A percentile compares a stretch with the other conserved stretches of the same genome.
Evolutionary conservation across 2,113 vertebrate genomes (phyloP).

Genomic region (Marmota monax): DNA sequence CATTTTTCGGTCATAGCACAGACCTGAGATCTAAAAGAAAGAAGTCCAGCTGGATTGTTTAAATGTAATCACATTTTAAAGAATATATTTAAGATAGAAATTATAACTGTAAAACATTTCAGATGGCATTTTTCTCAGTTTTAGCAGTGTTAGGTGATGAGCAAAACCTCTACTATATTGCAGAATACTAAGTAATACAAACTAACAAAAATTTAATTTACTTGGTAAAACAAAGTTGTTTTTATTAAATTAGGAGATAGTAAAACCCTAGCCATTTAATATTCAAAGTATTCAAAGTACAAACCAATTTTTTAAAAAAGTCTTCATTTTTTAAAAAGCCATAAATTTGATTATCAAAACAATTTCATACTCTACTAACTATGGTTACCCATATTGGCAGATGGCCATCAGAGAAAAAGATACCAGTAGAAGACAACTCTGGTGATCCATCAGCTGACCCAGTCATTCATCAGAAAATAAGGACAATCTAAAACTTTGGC

Average conservation of each 20-base stretch:
- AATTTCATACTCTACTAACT: conserved; percentile 35
- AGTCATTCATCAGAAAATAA: neutral
- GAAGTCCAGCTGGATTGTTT: neutral
- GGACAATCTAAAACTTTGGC: neutral
- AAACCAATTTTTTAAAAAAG: conserved; percentile 28
- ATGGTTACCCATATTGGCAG: conserved; percentile 47
- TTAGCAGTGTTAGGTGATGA: neutral
- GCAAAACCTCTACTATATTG: neutral
- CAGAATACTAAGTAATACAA: neutral
- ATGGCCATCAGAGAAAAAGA: neutral
- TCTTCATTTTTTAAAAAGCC: neutral
- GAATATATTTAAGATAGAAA: neutral
- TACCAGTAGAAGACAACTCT: neutral
- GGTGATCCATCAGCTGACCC: neutral
- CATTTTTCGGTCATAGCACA: conserved; percentile 91
- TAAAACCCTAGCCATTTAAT: conserved; percentile 1
- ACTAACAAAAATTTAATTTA: neutral
- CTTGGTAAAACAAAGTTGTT: neutral
- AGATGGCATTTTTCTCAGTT: neutral
- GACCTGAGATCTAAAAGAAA: conserved; percentile 92
- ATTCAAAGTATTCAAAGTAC: neutral
- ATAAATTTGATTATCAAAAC: conserved; percentile 19
- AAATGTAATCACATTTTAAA: neutral
- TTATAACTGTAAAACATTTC: neutral
- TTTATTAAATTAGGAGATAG: neutral